These are phyloP conservation scores for Mellivora capensis DNA, from an alignment of 2,113 vertebrate genomes.

Conservation along the genomic window DNA sequence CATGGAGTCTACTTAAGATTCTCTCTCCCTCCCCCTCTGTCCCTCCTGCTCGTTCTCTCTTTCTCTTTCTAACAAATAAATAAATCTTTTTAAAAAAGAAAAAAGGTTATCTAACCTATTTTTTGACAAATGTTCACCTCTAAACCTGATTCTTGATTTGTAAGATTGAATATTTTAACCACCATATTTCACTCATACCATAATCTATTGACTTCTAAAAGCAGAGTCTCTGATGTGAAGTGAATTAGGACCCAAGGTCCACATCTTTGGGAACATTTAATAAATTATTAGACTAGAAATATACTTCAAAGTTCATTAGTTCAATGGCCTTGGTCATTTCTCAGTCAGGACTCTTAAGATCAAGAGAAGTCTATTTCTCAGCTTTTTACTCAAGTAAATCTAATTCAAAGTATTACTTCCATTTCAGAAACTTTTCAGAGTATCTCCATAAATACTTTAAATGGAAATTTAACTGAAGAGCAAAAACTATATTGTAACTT, in stretches of 20 bases:
- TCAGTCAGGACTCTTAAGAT: background rate
- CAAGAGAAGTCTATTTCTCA: background rate
- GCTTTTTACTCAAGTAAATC: background rate
- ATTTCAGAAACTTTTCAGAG: conserved; percentile 41
- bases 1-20: background rate
- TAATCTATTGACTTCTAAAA: background rate
- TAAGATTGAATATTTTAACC: background rate
- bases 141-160: background rate
- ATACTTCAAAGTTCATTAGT: background rate
- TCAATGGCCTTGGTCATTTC: background rate
- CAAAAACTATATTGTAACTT: background rate
- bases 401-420: conserved; percentile 7
- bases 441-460: background rate
- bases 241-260: background rate
- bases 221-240: background rate
- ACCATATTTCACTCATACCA: background rate
- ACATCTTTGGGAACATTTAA: background rate
- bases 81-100: background rate
- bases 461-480: background rate
- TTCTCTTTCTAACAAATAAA: background rate
- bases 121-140: background rate
- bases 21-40: background rate
- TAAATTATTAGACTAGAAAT: conserved; percentile 1
- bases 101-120: background rate
- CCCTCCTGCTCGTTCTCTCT: background rate